These are phyloP conservation scores for Linepithema humile DNA, from an alignment of 1,140 invertebrate species.

Conservation along the genomic window DNA sequence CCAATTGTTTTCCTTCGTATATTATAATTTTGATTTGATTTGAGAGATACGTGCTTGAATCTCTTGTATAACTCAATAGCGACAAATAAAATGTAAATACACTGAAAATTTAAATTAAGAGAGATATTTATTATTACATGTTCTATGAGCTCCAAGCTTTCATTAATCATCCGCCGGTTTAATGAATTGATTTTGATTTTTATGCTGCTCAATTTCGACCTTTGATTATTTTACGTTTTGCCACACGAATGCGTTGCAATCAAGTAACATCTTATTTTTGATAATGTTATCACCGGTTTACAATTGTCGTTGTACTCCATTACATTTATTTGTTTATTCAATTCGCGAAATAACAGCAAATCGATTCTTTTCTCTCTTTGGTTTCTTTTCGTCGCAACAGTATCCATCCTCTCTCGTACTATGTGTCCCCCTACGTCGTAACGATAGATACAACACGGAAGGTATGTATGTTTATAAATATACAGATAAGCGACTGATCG, in stretches of 20 bases:
- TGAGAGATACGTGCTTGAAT: neutral
- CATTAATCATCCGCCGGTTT: neutral
- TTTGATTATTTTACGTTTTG: neutral
- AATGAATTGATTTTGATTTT: neutral
- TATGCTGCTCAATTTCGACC: neutral
- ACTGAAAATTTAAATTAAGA: neutral
- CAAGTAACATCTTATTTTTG: neutral
- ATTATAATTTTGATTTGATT: neutral
- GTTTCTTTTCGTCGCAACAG: neutral
- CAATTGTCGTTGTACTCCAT: neutral
- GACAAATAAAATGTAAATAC: neutral
- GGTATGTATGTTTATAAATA: slow-evolving; percentile 49
- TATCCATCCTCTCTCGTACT: neutral
- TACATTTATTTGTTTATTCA: neutral
- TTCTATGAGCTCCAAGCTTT: neutral
- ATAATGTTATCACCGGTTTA: neutral
- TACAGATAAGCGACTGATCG: slow-evolving; percentile 37
- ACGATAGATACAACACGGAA: neutral
- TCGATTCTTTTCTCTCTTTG: neutral
- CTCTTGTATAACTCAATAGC: neutral
- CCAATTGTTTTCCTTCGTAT: neutral
- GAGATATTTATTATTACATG: neutral
- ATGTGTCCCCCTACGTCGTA: neutral
- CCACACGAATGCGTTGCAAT: neutral
- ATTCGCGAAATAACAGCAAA: neutral